Conservation (phyloP, 2,797 vertebrate species). For the Clarias laeviceps region DNA sequence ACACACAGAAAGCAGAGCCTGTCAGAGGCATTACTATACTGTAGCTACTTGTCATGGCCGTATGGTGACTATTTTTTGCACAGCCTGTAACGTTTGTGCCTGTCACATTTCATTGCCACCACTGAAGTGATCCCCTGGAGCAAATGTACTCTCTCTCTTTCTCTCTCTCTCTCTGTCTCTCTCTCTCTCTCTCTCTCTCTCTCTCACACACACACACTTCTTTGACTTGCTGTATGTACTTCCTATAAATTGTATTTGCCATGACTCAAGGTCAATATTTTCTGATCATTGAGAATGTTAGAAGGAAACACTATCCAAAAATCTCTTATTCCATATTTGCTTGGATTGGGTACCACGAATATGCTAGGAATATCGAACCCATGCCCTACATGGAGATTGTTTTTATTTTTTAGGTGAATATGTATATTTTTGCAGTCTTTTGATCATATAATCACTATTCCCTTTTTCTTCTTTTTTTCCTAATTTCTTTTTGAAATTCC, state of each 20-base stretch:
- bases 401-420: too few species aligned
- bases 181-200: slow-evolving; percentile 8
- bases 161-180: slow-evolving; percentile 1
- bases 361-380: slow-evolving; percentile 8
- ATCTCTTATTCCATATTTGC: slow-evolving; percentile 1
- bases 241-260: slow-evolving; percentile 35
- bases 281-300: slow-evolving; percentile 54
- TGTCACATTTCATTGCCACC: slow-evolving; percentile 71
- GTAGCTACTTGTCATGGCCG: slow-evolving; percentile 66
- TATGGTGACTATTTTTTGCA: slow-evolving; percentile 73
- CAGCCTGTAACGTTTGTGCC: slow-evolving; percentile 67
- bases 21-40: slow-evolving; percentile 67
- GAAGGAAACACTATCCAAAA: slow-evolving; percentile 6
- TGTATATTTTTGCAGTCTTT: neutral
- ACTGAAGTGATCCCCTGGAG: slow-evolving; percentile 62
- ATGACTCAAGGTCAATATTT: slow-evolving; percentile 58
- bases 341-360: neutral
- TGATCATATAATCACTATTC: neutral
- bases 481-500: neutral
- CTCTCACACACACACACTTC: slow-evolving; percentile 14
- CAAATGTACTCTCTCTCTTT: slow-evolving; percentile 50
- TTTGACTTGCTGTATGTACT: slow-evolving; percentile 25
- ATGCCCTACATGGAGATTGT: neutral
- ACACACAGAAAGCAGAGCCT: slow-evolving; percentile 57
- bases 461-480: neutral